Percentiles rank a stretch among this genome's conserved stretches.
These are phyloP conservation scores for Ernsta delagoae DNA, from an alignment of 2,888 invertebrate genomes.

Conservation along the genomic window DNA sequence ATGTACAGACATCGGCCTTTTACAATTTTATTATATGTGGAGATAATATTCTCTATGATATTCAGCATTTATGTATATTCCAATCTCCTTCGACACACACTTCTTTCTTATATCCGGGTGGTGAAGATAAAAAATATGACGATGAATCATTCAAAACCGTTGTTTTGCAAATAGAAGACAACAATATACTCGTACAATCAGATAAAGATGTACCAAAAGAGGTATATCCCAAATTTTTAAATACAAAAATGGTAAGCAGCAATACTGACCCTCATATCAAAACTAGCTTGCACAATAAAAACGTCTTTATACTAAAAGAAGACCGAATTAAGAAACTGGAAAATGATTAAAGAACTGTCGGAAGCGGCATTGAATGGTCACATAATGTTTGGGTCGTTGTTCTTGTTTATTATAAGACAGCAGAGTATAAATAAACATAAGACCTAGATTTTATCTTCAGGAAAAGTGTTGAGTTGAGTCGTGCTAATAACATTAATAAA, in stretches of 20 bases:
- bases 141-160: not conserved
- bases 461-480: not conserved
- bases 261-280: not conserved
- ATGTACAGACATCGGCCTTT: too few relatives aligned
- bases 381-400: slow-evolving; percentile 4
- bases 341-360: not conserved
- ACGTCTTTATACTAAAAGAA: not conserved
- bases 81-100: slow-evolving; percentile 17
- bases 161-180: not conserved
- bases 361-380: not conserved
- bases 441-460: not conserved
- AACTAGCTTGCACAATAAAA: not conserved
- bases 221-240: not conserved
- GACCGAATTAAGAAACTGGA: not conserved
- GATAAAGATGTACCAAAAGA: not conserved
- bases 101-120: slow-evolving; percentile 12
- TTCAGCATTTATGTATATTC: too few relatives aligned
- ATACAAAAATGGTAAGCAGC: not conserved
- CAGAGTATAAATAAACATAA: not conserved
- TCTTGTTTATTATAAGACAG: not conserved
- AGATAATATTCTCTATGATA: too few relatives aligned
- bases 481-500: slow-evolving; percentile 1
- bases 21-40: too few relatives aligned
- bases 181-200: not conserved
- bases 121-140: not conserved